Conservation (phyloP, 30 jellyfish, hydroid and myxozoan genomes). For the Rhopilema esculentum region DNA sequence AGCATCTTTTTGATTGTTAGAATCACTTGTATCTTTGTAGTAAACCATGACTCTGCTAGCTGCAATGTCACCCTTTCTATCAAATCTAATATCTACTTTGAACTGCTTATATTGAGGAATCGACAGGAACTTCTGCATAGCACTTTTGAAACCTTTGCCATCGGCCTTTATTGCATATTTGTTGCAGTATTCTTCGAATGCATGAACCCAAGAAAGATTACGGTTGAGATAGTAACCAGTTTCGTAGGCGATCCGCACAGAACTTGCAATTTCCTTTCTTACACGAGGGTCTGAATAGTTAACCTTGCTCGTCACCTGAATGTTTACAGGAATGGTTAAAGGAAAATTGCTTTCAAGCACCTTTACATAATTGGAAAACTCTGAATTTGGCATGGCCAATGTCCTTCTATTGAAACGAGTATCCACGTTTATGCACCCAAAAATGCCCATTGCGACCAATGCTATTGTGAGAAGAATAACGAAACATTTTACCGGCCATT, state of each 20-base stretch:
- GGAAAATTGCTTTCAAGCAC: conserved; percentile 47
- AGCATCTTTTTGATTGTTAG: conserved; percentile 60
- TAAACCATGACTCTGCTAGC: conserved; percentile 46
- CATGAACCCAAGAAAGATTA: conserved; percentile 21
- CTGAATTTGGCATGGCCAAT: conserved; percentile 27
- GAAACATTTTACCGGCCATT: conserved; percentile 12
- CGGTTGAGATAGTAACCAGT: conserved; percentile 49
- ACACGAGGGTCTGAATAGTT: conserved; percentile 50
- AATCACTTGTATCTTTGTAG: conserved; percentile 10
- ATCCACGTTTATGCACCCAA: conserved; percentile 27
- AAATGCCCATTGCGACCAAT: conserved; percentile 50
- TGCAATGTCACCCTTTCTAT: conserved; percentile 16
- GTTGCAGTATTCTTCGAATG: conserved; percentile 17
- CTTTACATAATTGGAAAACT: conserved; percentile 20
- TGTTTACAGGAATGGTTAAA: conserved; percentile 38
- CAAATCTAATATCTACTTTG: conserved; percentile 24
- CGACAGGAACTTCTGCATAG: conserved; percentile 23
- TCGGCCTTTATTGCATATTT: not conserved
- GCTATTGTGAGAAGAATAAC: conserved; percentile 25
- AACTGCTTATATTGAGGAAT: conserved; percentile 1
- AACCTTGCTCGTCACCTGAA: conserved; percentile 22
- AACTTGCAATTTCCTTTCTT: conserved; percentile 21
- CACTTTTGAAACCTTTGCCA: conserved; percentile 24
- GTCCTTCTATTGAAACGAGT: conserved; percentile 19
- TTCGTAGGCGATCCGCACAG: conserved; percentile 26